Evolutionary conservation across 2,888 invertebrate species (phyloP), one percentile per base, ranked within the genome.

Genomic region (Caenorhabditis sulstoni): DNA sequence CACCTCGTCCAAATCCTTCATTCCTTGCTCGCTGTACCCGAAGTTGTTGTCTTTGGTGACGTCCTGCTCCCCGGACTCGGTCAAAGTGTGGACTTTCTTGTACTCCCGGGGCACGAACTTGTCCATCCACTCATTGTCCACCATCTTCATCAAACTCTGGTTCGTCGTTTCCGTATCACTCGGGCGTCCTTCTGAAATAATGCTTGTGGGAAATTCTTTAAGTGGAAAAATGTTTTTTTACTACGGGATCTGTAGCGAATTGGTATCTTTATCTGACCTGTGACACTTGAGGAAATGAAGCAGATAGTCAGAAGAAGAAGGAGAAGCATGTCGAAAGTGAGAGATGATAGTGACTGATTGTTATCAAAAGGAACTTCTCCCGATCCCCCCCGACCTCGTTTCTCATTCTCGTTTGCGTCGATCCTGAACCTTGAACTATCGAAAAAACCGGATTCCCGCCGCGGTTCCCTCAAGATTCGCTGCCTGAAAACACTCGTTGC

Each of bases 1-100:
- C 12, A 87, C 83, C 73, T 87, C 87, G 66, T 84, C 87, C 18
- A 87, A 64, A 71, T 87, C 87, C 64, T 86, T 85, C 84, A 87
- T 82, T 61, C 87, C 87, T 55, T 87, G 87, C 9, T 84, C 83
- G 70, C 83, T 82, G 68, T 77, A 87, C n/a, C 86, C 86, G 23
- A 83, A 84, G 50, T 86, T 83, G 58, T 86, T 86, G 35, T 82
- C 80, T 47, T 79, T 83, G 3, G 78, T 82, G 5, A 86, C 78
- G 47, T 83, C 84, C 22, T 81, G 80, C 44, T 83, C 80, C 5
- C 66, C 80, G 50, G 61, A 49, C 18, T 37, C 71, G 0, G 62
- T 55, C 9, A 71, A 37, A 29, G 44, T n/a, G n/a, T 74, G 77
- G 11, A 22, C 8, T 68, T 73, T 75, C 52, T 79, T 78, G 55